These are phyloP conservation scores for Labeo calbasu DNA, from an alignment of 2,797 vertebrate genomes.

Conservation along the genomic window DNA sequence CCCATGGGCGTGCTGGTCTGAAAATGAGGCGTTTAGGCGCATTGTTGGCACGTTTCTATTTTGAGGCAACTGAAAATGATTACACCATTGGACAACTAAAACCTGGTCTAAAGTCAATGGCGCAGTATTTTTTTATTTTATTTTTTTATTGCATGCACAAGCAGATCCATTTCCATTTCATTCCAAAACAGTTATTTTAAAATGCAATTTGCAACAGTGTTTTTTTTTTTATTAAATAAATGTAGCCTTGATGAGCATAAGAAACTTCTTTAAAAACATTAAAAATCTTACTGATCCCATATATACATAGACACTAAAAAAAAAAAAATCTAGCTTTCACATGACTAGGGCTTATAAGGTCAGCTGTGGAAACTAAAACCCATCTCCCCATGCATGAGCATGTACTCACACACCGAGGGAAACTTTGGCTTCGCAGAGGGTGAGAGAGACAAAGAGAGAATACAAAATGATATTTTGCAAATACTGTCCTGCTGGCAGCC, in stretches of 20 bases:
- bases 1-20: too few relatives aligned
- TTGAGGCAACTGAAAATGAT: too few relatives aligned
- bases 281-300: neutral
- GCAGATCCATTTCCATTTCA: too few relatives aligned
- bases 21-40: too few relatives aligned
- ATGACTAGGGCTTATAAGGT: neutral
- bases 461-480: constrained; percentile 21
- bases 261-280: neutral
- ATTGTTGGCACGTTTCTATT: too few relatives aligned
- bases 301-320: neutral
- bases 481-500: constrained; percentile 15
- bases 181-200: too few relatives aligned
- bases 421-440: neutral
- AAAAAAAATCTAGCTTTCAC: neutral
- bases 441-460: constrained; percentile 21
- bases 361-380: neutral
- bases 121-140: too few relatives aligned
- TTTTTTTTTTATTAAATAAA: neutral
- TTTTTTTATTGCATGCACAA: too few relatives aligned
- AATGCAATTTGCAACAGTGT: too few relatives aligned
- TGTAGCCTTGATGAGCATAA: neutral
- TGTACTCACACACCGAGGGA: neutral
- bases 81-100: too few relatives aligned
- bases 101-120: too few relatives aligned
- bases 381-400: neutral